Evolutionary conservation across 2,888 invertebrate genomes (phyloP), one percentile per base, ranked within the genome.

Genomic region (Hoplodrina ambigua): DNA sequence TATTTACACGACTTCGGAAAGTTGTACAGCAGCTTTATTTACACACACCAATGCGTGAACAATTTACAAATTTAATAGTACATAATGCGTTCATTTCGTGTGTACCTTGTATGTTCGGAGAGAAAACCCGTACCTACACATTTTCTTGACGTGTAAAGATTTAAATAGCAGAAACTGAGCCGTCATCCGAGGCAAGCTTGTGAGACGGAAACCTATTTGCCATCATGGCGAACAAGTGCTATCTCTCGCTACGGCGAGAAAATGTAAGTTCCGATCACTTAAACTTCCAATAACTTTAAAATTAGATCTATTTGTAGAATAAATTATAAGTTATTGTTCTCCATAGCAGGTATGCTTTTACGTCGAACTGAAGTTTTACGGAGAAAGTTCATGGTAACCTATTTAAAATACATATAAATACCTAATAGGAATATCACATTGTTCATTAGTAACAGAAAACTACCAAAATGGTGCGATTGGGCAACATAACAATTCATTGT

Each of bases 141-240:
- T 74, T 74, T 80, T 70, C 63, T 70, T 63, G 62, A 72, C 49
- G 49, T 33, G 57, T 33, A 63, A 70, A 72, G 78, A 79, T 81
- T 68, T 73, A 77, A 78, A 85, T 78, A 80, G 71, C 62, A 77
- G 62, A 84, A 80, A 72, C 71, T 62, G 65, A 75, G 59, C 54
- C 71, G 63, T 78, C 82, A 74, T 75, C 65, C 46, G 65, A 74
- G 56, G 72, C 70, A 78, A 82, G 71, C 78, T n/a, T 77, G 81
- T 76, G 74, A 76, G 76, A 73, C 84, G 87, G 84, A 88, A 89
- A 83, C 81, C 81, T 85, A 89, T 88, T 88, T 86, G 88, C 85
- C 86, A 80, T 84, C 77, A 75, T 76, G 75, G 82, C 77, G 76
- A 84, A 85, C 83, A 80, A 82, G 79, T 82, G 83, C 77, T 81